Conservation (phyloP, 2,888 invertebrate genomes). For the Pandemis corylana region DNA sequence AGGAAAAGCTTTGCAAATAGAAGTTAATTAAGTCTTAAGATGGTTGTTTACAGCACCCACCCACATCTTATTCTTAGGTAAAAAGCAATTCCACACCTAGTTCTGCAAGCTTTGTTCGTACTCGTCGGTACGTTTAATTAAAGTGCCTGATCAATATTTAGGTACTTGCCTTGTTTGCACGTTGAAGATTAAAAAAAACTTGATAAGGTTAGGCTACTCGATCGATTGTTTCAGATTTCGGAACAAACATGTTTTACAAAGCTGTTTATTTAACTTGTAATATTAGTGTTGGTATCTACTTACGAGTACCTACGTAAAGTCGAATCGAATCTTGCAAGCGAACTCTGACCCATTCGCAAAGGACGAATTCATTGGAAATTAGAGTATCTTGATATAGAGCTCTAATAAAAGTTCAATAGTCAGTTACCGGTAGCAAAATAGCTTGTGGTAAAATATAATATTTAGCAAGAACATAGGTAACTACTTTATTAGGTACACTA, state of each 20-base stretch:
- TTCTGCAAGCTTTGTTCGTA: neutral
- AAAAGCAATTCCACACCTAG: neutral
- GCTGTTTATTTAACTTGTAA: too few species aligned
- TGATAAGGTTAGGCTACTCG: conserved; percentile 3
- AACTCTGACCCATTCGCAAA: too few species aligned
- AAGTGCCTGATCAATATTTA: neutral
- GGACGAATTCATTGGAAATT: too few species aligned
- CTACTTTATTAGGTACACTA: too few species aligned
- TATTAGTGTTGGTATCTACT: too few species aligned
- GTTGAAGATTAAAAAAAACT: neutral
- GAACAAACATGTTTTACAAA: neutral
- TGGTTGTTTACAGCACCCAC: neutral
- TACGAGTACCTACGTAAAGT: too few species aligned
- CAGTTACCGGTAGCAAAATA: too few species aligned
- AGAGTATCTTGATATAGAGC: too few species aligned
- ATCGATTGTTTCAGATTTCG: neutral
- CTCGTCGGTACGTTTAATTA: neutral
- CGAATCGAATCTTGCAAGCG: too few species aligned
- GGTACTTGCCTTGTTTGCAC: neutral
- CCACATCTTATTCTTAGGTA: neutral
- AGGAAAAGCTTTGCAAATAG: conserved; percentile 8
- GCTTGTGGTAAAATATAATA: too few species aligned
- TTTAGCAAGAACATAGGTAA: too few species aligned
- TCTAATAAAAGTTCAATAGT: too few species aligned
- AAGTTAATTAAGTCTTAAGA: conserved; percentile 8